phyloP scores from a whole-genome alignment of 1,140 invertebrate genomes.

The Scaptodrosophila lebanonensis region DNA sequence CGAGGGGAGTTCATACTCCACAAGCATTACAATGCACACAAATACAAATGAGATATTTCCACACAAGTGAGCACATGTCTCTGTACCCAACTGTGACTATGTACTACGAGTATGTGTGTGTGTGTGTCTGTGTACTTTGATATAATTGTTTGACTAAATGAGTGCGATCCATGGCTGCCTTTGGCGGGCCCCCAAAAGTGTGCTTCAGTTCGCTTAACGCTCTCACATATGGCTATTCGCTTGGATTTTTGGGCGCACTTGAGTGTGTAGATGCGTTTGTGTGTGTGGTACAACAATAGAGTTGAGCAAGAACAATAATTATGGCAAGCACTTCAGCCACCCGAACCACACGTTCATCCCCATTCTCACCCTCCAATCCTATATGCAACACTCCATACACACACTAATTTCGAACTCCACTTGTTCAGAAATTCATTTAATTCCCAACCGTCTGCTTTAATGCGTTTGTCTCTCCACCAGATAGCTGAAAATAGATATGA shows the following conservation, averaged over 20 bases:
- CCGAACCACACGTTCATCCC: slow-evolving; percentile 18
- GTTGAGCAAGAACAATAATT: slow-evolving; percentile 63
- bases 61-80: slow-evolving; percentile 62
- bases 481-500: slow-evolving; percentile 35
- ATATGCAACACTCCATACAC: slow-evolving; percentile 17
- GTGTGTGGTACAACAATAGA: slow-evolving; percentile 6
- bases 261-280: neutral
- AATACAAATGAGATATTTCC: slow-evolving; percentile 72
- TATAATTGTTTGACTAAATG: slow-evolving; percentile 71
- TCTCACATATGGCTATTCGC: no score
- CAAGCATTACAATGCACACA: no score
- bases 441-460: slow-evolving; percentile 30
- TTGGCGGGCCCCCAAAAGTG: slow-evolving; percentile 9
- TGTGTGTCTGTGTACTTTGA: slow-evolving; percentile 55
- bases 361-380: neutral
- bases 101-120: slow-evolving; percentile 28
- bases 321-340: slow-evolving; percentile 43
- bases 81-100: no score
- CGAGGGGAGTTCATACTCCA: neutral
- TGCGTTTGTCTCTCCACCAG: slow-evolving; percentile 16
- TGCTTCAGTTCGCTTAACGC: slow-evolving; percentile 35
- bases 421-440: slow-evolving; percentile 44
- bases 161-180: slow-evolving; percentile 43
- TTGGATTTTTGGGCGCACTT: no score
- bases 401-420: slow-evolving; percentile 27